These are phyloP conservation scores for Poecilia gillii DNA, from an alignment of 2,797 vertebrate genomes.

Conservation along the genomic window DNA sequence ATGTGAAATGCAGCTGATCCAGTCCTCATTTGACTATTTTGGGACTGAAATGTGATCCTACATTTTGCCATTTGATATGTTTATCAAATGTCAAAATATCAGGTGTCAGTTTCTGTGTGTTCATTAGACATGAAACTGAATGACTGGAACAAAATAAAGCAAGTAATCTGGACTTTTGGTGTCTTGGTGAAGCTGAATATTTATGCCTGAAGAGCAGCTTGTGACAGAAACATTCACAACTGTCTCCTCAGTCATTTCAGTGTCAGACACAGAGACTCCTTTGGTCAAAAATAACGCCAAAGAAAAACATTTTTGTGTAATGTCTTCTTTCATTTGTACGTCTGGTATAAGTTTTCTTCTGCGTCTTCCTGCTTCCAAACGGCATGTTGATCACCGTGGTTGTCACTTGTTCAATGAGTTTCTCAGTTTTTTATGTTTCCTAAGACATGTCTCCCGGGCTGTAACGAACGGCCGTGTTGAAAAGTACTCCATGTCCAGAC, in stretches of 20 bases:
- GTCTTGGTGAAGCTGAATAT: slow-evolving; percentile 76
- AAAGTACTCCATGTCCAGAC: slow-evolving; percentile 49
- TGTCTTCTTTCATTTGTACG: slow-evolving; percentile 53
- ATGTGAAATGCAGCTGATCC: not conserved
- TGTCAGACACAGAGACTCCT: slow-evolving; percentile 80
- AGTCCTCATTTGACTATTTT: slow-evolving; percentile 42
- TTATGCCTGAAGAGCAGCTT: slow-evolving; percentile 81
- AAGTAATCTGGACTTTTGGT: not conserved
- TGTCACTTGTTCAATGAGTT: slow-evolving; percentile 44
- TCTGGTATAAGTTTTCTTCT: slow-evolving; percentile 24
- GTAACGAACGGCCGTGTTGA: slow-evolving; percentile 33
- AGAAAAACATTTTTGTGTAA: slow-evolving; percentile 89
- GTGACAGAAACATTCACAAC: slow-evolving; percentile 81
- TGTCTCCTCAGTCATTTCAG: slow-evolving; percentile 87
- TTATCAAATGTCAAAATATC: not conserved
- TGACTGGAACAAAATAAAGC: not conserved
- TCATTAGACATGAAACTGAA: slow-evolving; percentile 7
- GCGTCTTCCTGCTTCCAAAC: slow-evolving; percentile 11
- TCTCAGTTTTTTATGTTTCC: slow-evolving; percentile 71
- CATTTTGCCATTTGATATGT: slow-evolving; percentile 46
- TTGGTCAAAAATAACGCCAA: slow-evolving; percentile 83
- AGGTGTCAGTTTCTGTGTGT: slow-evolving; percentile 1
- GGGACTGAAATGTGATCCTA: slow-evolving; percentile 25
- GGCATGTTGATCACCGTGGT: slow-evolving; percentile 42
- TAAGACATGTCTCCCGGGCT: slow-evolving; percentile 16